Evolutionary conservation across 1,140 invertebrate species (phyloP).

Genomic region (Rhyzopertha dominica): DNA sequence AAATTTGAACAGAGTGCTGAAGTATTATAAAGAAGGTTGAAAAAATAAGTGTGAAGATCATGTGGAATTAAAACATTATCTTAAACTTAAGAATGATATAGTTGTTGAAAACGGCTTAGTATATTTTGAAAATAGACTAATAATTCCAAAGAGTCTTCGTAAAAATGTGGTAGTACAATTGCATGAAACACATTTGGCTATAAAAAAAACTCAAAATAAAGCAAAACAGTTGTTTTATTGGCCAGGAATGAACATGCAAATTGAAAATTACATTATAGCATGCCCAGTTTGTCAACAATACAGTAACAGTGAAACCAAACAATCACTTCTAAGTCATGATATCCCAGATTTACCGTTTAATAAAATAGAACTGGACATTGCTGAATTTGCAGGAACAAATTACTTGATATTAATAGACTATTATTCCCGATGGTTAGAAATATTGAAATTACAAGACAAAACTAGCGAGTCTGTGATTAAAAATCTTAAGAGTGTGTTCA

Average conservation of each 20-base stretch:
- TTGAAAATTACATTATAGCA: conserved; percentile 29
- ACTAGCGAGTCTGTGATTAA: conserved; percentile 22
- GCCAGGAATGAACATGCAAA: conserved; percentile 38
- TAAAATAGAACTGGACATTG: conserved; percentile 34
- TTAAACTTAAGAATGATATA: conserved; percentile 16
- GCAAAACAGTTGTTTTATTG: conserved; percentile 42
- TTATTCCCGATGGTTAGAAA: conserved; percentile 33
- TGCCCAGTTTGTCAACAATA: conserved; percentile 36
- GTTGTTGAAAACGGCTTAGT: conserved; percentile 16
- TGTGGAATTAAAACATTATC: no score
- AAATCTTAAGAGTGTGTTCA: conserved; percentile 28
- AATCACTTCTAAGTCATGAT: conserved; percentile 31
- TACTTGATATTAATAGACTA: conserved; percentile 28
- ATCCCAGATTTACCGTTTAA: conserved; percentile 31
- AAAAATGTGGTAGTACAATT: conserved; percentile 34
- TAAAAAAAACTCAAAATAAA: conserved; percentile 34
- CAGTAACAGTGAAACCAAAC: conserved; percentile 29
- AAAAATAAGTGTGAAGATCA: no score
- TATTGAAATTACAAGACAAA: conserved; percentile 24
- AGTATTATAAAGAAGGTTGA: no score
- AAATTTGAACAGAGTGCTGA: no score
- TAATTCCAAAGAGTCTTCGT: conserved; percentile 36
- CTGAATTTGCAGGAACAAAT: no score
- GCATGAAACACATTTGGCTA: conserved; percentile 37
- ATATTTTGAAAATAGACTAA: conserved; percentile 27